Evolutionary conservation across 2,888 invertebrate species (phyloP), one percentile per base, ranked within the genome.

Genomic region (Lycaena phlaeas): DNA sequence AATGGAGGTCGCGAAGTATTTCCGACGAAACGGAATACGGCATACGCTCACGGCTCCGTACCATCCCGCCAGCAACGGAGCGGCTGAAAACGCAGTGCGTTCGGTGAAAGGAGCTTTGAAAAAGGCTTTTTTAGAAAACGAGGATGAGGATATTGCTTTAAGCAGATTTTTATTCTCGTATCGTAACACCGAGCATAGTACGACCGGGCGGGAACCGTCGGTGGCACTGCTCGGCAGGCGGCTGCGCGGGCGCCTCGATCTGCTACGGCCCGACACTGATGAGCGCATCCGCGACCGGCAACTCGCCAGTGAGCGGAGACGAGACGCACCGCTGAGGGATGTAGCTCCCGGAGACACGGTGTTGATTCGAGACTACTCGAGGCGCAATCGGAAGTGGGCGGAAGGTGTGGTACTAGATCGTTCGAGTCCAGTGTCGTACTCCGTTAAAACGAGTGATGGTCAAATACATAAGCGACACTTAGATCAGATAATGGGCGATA

Each of bases 21-120:
- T 44, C 30, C 22, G 15, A 9, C 43, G 37, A 5, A 51, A 50
- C 38, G 14, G 34, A 9, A 53, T 51, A 7, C 40, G 31, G 14
- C 51, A 49, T 17, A 31, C 27, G 1, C 46, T 44, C 15, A 17
- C 31, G 7, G 42, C 50, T 4, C 50, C 49, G 4, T 49, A 50
- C 29, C 30, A 45, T 15, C 51, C 48, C 5, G 44, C 42, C 9
- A 40, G 46, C 2, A 52, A 52, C 36, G 52, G 52, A 0, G 47
- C 37, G 1, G 52, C 50, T 1, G 49, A 50, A 36, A 51, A 53
- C 7, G 41, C 48, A 1, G 48, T 48, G 5, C 43, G 45, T 38
- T 41, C 44, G 1, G 34, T 48, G 9, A 51, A 51, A 27, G 41
- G 41, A 34, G 37, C 36, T 9, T 36, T 44, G 11, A 42, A 47